phyloP scores from a whole-genome alignment of 92 coral and sea anemone species.

The Phenganax stokvisi region DNA sequence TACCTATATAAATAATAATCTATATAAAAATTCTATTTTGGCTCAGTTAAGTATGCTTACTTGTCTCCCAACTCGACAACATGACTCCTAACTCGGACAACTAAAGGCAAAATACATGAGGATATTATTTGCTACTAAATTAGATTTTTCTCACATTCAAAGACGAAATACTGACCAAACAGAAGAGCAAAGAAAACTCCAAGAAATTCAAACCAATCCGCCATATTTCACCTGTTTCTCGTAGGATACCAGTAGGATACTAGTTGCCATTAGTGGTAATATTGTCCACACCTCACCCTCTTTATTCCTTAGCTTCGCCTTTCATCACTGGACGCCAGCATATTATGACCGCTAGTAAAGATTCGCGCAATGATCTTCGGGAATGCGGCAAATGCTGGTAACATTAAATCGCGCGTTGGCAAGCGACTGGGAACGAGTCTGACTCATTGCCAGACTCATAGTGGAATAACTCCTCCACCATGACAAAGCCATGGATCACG shows the following conservation, averaged over 20 bases:
- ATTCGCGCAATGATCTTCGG: too few relatives aligned
- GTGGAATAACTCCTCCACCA: not conserved
- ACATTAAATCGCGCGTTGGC: too few relatives aligned
- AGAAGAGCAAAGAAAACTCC: not conserved
- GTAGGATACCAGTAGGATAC: not conserved
- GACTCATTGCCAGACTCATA: not conserved
- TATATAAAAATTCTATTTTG: too few relatives aligned
- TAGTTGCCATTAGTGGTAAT: too few relatives aligned
- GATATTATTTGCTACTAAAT: not conserved
- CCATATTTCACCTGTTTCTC: constrained; percentile 15
- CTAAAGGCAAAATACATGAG: constrained; percentile 39
- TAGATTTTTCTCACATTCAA: not conserved
- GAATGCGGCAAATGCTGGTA: too few relatives aligned
- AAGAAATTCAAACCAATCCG: constrained; percentile 1
- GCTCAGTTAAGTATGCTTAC: not conserved
- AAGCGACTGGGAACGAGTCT: too few relatives aligned
- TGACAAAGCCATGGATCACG: not conserved
- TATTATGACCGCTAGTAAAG: too few relatives aligned
- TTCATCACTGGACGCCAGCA: too few relatives aligned
- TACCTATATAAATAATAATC: too few relatives aligned
- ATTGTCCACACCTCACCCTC: not conserved
- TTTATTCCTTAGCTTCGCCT: not conserved
- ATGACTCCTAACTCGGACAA: constrained; percentile 61
- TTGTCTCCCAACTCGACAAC: constrained; percentile 31
- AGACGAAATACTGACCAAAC: not conserved